Conservation (phyloP, 2,888 invertebrate genomes). For the Plusia festucae region DNA sequence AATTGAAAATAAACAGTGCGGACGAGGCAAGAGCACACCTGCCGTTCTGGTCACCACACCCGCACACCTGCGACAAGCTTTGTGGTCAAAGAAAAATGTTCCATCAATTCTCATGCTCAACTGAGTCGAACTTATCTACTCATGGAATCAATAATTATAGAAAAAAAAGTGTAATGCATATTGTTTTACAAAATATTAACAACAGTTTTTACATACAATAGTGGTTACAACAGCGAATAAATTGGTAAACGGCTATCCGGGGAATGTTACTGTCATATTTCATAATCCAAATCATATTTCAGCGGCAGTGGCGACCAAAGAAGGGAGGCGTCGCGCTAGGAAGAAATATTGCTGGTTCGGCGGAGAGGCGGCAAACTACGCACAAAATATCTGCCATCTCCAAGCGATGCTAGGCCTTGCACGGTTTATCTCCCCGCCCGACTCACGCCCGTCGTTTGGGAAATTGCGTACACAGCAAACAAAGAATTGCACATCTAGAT, state of each 20-base stretch:
- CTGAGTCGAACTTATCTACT: conserved; percentile 46
- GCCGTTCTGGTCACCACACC: conserved; percentile 65
- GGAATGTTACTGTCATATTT: conserved; percentile 73
- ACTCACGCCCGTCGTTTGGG: conserved; percentile 77
- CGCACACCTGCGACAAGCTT: conserved; percentile 59
- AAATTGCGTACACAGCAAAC: conserved; percentile 85
- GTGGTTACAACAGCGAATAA: conserved; percentile 62
- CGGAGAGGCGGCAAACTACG: conserved; percentile 59
- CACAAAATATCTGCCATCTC: conserved; percentile 80
- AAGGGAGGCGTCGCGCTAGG: conserved; percentile 64
- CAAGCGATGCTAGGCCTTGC: conserved; percentile 69
- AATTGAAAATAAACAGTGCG: conserved; percentile 64
- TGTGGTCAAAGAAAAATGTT: conserved; percentile 39
- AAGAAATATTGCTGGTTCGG: conserved; percentile 70
- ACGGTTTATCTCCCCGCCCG: conserved; percentile 76
- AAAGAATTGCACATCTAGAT: conserved; percentile 84
- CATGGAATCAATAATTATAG: conserved; percentile 51
- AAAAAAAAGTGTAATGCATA: conserved; percentile 45
- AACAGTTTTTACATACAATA: conserved; percentile 61
- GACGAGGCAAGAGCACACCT: conserved; percentile 63
- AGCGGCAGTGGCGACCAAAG: conserved; percentile 63
- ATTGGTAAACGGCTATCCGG: conserved; percentile 67
- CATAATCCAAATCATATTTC: conserved; percentile 80
- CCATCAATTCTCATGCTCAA: conserved; percentile 43
- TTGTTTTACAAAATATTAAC: conserved; percentile 45